Conservation (phyloP, 2,113 vertebrate genomes). For the Chinchilla lanigera region DNA sequence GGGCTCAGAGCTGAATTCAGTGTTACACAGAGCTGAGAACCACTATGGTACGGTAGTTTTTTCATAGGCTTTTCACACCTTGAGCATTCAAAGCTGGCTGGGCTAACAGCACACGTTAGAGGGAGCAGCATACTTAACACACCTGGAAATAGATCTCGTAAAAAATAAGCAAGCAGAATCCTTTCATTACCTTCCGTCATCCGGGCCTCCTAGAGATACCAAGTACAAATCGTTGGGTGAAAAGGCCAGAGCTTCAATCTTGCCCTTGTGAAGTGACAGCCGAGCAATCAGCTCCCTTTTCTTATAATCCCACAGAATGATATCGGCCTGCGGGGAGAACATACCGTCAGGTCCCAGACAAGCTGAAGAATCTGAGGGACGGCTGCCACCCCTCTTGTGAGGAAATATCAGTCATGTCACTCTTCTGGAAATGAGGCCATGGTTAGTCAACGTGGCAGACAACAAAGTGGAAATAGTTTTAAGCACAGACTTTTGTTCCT, state of each 20-base stretch:
- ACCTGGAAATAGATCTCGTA: neutral
- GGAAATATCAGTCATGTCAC: neutral
- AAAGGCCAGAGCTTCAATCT: conserved; percentile 92
- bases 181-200: conserved; percentile 91
- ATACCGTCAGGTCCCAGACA: neutral
- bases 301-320: conserved; percentile 93
- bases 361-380: neutral
- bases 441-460: neutral
- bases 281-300: conserved; percentile 86
- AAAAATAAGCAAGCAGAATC: neutral
- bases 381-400: neutral
- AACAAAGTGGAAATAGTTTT: neutral
- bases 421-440: neutral
- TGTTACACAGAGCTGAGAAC: neutral
- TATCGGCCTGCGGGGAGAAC: conserved; percentile 87
- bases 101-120: neutral
- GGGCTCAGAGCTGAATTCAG: neutral
- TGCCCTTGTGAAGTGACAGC: conserved; percentile 91
- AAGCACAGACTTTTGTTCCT: neutral
- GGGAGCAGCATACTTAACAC: neutral
- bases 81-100: neutral
- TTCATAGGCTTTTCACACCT: neutral
- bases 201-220: conserved; percentile 93
- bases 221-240: conserved; percentile 93
- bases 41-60: neutral